phyloP scores from a whole-genome alignment of 2,797 vertebrate genomes.

The Cryptoblepharus egeriae region DNA sequence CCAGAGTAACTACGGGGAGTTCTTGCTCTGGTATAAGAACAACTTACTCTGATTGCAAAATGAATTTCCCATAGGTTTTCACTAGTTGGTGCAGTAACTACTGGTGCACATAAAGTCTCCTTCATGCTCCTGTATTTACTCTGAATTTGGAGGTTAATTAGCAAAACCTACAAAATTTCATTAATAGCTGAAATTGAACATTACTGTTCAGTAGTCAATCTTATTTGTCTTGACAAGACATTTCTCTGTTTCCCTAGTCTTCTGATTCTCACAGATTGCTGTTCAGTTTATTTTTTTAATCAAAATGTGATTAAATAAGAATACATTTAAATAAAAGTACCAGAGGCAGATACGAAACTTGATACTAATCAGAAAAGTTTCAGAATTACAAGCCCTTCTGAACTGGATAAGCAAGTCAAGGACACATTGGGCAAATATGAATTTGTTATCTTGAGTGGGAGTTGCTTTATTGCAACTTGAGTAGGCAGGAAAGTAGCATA shows the following conservation, averaged over 20 bases:
- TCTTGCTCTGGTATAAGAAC: no score
- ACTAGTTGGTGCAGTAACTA: no score
- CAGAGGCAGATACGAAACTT: background rate
- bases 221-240: background rate
- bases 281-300: background rate
- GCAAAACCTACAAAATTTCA: background rate
- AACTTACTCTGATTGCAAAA: no score
- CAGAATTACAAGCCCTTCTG: background rate
- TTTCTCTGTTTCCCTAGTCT: background rate
- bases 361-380: background rate
- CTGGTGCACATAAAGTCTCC: no score
- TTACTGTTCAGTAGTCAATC: background rate
- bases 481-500: background rate
- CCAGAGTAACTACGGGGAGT: no score
- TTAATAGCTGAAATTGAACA: background rate
- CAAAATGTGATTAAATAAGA: background rate
- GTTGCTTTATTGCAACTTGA: background rate
- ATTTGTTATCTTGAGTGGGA: background rate
- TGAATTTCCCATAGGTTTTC: no score
- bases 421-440: no score
- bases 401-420: background rate
- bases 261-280: background rate
- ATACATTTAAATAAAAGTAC: background rate
- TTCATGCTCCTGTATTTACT: no score
- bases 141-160: no score